Evolutionary conservation across 2,113 vertebrate genomes (phyloP).

Genomic region (Heptranchias perlo): DNA sequence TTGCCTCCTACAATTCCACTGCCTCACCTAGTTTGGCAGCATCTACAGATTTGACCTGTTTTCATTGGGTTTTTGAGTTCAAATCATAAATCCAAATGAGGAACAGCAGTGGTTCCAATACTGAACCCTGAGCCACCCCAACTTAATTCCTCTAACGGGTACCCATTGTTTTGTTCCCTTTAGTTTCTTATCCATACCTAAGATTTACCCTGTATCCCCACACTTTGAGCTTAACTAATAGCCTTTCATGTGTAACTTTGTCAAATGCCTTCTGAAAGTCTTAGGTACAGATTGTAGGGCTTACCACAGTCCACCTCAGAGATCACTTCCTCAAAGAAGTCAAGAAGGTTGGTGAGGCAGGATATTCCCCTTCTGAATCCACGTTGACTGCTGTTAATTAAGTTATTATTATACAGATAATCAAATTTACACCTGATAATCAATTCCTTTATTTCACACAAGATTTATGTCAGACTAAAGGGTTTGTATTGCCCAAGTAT

Average conservation of each 20-base stretch:
- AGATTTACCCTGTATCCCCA: not conserved
- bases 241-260: not conserved
- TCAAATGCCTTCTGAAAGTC: not conserved
- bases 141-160: not conserved
- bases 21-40: not conserved
- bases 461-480: not conserved
- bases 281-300: not conserved
- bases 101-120: too few species aligned
- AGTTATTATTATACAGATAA: not conserved
- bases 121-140: too few species aligned
- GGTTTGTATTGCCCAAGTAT: not conserved
- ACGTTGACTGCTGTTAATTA: not conserved
- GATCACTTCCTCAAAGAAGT: not conserved
- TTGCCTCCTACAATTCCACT: not conserved
- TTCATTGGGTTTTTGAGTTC: not conserved
- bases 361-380: not conserved
- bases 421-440: not conserved
- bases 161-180: too few species aligned
- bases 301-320: not conserved
- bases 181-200: too few species aligned
- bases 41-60: not conserved
- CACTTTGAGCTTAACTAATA: not conserved
- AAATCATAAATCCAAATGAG: too few species aligned
- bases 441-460: not conserved
- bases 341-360: not conserved